Conservation (phyloP, 2,797 vertebrate species). For the Diplodus puntazzo region DNA sequence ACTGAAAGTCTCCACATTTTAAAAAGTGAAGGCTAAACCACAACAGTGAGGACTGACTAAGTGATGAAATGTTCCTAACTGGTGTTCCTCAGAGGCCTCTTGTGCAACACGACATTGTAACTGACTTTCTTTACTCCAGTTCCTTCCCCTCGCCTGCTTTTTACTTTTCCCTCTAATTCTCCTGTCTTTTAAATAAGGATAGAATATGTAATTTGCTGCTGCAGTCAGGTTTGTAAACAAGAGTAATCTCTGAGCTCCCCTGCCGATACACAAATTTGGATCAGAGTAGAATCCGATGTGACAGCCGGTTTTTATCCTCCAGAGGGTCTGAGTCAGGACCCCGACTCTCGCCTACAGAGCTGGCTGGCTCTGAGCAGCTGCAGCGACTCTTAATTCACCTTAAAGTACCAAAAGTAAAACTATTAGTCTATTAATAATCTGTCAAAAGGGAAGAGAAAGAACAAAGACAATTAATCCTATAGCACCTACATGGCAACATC, state of each 20-base stretch:
- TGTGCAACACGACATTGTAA: not conserved
- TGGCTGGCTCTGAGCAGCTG: too few species aligned
- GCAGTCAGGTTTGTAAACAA: too few species aligned
- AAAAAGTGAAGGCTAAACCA: not conserved
- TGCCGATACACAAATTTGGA: too few species aligned
- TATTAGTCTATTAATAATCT: too few species aligned
- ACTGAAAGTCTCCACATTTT: not conserved
- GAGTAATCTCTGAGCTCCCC: too few species aligned
- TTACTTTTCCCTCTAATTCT: not conserved
- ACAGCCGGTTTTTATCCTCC: too few species aligned
- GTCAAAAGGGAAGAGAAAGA: not conserved
- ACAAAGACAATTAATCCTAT: not conserved
- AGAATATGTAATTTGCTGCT: not conserved
- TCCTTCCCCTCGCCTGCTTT: not conserved
- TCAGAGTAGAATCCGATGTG: too few species aligned
- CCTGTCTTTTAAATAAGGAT: not conserved
- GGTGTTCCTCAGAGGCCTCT: not conserved
- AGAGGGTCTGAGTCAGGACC: too few species aligned
- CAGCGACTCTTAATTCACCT: too few species aligned
- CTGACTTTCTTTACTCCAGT: not conserved
- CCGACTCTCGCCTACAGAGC: too few species aligned
- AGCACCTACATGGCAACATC: not conserved
- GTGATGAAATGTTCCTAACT: not conserved
- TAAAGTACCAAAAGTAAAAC: too few species aligned
- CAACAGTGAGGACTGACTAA: not conserved